Evolutionary conservation across 2,888 invertebrate genomes (phyloP), one percentile per base, ranked within the genome.

Genomic region (Hipparchia sbordonii): DNA sequence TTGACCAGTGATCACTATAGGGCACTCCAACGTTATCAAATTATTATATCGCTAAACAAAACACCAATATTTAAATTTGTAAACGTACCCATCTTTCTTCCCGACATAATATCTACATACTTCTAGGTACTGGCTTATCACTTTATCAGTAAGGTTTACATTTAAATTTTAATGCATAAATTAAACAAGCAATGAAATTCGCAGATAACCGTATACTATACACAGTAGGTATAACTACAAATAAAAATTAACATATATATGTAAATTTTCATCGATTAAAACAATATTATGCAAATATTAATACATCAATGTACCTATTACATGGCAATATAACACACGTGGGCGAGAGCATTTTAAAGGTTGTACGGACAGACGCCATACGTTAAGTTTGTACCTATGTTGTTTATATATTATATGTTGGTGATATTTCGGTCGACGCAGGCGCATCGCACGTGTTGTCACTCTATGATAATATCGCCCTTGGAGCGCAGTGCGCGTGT

Each of bases 401-500:
- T 56, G 39, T 61, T 61, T 61, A 45, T 71, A 54, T 10, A 60
- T 48, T n/a, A 54, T 63, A 56, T 66, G 10, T 48, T 39, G 23
- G 66, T 57, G 72, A 67, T 70, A 72, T 74, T 76, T 76, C 12
- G 74, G 72, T 76, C 79, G 75, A 74, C 76, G 77, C 76, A 74
- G 73, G 2, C 56, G 56, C 56, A 57, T 7, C 73, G 81, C 84
- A 87, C 84, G 84, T 85, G 87, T 33, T 57, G n/a, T 13, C 63
- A 52, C 6, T 39, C 39, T 76, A 81, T 75, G 81, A 86, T 82
- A 68, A 70, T 71, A 65, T 88, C 87, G 91, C 82, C 82, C 80
- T 83, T 81, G 83, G 74, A 72, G 75, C 75, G 82, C 87, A 85
- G 77, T 74, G 80, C 84, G 89, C 89, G 88, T 91, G 84, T 85